These are phyloP conservation scores for Micromussa lordhowensis DNA, from an alignment of 92 coral and sea anemone genomes.

Conservation along the genomic window DNA sequence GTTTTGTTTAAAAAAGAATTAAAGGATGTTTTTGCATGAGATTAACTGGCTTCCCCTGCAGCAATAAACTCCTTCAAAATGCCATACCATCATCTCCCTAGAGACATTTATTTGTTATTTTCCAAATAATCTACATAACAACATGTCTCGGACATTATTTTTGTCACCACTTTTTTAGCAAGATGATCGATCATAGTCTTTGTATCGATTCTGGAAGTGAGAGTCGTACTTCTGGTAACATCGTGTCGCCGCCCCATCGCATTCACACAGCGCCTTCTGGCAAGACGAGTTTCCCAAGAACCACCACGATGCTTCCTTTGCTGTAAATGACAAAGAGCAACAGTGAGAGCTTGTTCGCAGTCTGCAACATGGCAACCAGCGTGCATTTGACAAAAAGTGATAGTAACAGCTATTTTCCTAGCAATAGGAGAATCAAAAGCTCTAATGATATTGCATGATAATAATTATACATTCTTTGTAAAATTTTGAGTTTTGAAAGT, in stretches of 20 bases:
- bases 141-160: not conserved
- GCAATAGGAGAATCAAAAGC: too few species aligned
- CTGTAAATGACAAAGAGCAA: not conserved
- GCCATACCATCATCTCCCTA: not conserved
- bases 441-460: too few species aligned
- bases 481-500: too few species aligned
- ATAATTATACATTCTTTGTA: too few species aligned
- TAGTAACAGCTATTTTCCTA: too few species aligned
- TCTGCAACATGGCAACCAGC: too few species aligned
- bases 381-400: too few species aligned
- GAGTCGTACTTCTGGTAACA: constrained; percentile 30
- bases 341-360: too few species aligned
- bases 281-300: not conserved
- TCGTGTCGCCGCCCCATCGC: constrained; percentile 39
- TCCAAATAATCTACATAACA: not conserved
- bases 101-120: not conserved
- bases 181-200: constrained; percentile 11
- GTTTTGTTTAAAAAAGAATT: too few species aligned
- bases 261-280: constrained; percentile 38
- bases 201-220: constrained; percentile 6
- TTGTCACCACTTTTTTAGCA: not conserved
- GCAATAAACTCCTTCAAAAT: not conserved
- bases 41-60: not conserved
- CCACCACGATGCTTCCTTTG: not conserved
- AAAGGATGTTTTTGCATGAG: not conserved